Percentiles rank a stretch among this genome's conserved stretches.
These are phyloP conservation scores for Elmis aenea DNA, from an alignment of 2,888 invertebrate genomes.

Conservation along the genomic window DNA sequence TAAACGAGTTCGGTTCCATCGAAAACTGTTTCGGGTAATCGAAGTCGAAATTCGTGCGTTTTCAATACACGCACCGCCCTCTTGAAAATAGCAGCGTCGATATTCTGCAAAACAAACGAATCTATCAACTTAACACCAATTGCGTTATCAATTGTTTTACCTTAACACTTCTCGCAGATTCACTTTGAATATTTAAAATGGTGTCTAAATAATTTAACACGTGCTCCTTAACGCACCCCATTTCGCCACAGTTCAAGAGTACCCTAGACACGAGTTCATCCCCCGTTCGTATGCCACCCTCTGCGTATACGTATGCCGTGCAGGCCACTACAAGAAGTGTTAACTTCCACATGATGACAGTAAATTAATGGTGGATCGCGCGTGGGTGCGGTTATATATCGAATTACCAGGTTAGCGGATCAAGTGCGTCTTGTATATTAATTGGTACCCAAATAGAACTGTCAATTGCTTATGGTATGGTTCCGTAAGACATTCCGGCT, in stretches of 20 bases:
- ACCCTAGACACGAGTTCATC: slow-evolving; percentile 67
- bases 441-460: slow-evolving; percentile 36
- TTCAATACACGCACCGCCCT: slow-evolving; percentile 66
- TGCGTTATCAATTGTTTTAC: no score
- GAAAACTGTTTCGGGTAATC: slow-evolving; percentile 67
- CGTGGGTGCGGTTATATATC: slow-evolving; percentile 65
- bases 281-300: slow-evolving; percentile 55
- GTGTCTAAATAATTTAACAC: slow-evolving; percentile 72
- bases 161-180: neutral
- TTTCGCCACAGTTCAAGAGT: slow-evolving; percentile 69
- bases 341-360: slow-evolving; percentile 38
- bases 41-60: slow-evolving; percentile 68
- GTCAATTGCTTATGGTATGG: slow-evolving; percentile 29
- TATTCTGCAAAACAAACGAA: slow-evolving; percentile 52
- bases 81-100: slow-evolving; percentile 71
- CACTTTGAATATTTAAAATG: slow-evolving; percentile 6
- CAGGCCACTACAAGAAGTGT: slow-evolving; percentile 51
- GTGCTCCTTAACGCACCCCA: slow-evolving; percentile 70
- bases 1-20: slow-evolving; percentile 63
- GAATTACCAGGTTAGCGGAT: slow-evolving; percentile 51
- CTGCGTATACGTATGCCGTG: slow-evolving; percentile 49
- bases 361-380: slow-evolving; percentile 33
- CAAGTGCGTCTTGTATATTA: slow-evolving; percentile 39
- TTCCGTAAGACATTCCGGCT: slow-evolving; percentile 31
- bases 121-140: no score